Conservation (phyloP, 2,888 invertebrate genomes). For the Peribatodes rhomboidaria region DNA sequence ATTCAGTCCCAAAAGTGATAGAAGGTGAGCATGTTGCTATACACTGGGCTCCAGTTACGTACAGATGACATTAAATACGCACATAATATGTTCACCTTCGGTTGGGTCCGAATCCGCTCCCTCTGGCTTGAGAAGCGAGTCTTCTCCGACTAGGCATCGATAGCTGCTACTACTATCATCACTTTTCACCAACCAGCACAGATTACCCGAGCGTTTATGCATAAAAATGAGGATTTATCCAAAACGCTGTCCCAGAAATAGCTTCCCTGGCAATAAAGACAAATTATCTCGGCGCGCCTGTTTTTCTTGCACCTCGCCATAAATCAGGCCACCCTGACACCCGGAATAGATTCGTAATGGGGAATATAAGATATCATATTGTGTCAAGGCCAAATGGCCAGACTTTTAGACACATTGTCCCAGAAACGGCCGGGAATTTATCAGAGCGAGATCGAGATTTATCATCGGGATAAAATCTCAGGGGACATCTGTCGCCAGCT, state of each 20-base stretch:
- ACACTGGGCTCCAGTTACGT: too few relatives aligned
- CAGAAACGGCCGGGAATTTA: slow-evolving; percentile 9
- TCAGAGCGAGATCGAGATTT: slow-evolving; percentile 12
- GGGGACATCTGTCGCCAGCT: slow-evolving; percentile 14
- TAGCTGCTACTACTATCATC: too few relatives aligned
- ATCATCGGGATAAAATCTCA: slow-evolving; percentile 10
- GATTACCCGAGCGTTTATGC: too few relatives aligned
- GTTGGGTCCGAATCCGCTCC: too few relatives aligned
- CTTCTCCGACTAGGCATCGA: too few relatives aligned
- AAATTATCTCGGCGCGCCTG: background rate
- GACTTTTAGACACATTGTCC: slow-evolving; percentile 14
- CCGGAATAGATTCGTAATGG: slow-evolving; percentile 18
- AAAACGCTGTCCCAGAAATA: background rate
- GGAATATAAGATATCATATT: slow-evolving; percentile 16
- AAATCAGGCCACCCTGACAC: slow-evolving; percentile 1
- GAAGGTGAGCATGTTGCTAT: too few relatives aligned
- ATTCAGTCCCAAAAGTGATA: too few relatives aligned
- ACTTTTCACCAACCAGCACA: too few relatives aligned
- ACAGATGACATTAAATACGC: too few relatives aligned
- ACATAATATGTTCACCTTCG: too few relatives aligned
- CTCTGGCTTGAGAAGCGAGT: too few relatives aligned
- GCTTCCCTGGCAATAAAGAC: background rate
- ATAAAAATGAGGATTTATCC: background rate
- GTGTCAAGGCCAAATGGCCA: slow-evolving; percentile 19
- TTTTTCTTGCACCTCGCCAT: slow-evolving; percentile 14